phyloP scores from a whole-genome alignment of 1,140 invertebrate species.

The Epicauta chinensis region DNA sequence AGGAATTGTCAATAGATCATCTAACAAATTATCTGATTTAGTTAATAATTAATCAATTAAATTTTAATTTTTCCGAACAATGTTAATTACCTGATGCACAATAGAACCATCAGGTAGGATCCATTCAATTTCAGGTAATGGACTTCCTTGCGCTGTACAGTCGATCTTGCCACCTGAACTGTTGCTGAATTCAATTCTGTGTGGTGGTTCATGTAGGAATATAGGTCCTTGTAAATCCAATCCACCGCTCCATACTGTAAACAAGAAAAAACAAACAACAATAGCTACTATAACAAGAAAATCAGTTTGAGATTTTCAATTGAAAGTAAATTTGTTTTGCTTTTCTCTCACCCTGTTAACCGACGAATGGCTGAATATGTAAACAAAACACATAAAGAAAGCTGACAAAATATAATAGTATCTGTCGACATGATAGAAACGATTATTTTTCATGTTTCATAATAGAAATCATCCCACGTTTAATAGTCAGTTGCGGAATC shows the following conservation, averaged over 20 bases:
- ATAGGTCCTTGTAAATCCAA: conserved; percentile 70
- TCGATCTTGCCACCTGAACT: conserved; percentile 71
- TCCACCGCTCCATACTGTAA: conserved; percentile 33
- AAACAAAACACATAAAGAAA: neutral
- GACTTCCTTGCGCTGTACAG: conserved; percentile 73
- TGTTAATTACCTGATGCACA: conserved; percentile 35
- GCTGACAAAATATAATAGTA: neutral
- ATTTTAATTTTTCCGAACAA: too few species aligned
- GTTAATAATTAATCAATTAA: too few species aligned
- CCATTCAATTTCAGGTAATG: conserved; percentile 52
- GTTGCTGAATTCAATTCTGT: conserved; percentile 80
- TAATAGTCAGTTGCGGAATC: too few species aligned
- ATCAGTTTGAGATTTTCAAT: too few species aligned
- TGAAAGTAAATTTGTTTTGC: too few species aligned
- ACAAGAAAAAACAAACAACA: neutral
- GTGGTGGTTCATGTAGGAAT: conserved; percentile 70
- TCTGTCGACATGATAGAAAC: too few species aligned
- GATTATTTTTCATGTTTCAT: too few species aligned
- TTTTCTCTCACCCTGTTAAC: too few species aligned
- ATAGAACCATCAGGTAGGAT: conserved; percentile 36
- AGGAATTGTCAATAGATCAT: too few species aligned
- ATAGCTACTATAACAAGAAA: too few species aligned
- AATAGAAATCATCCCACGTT: too few species aligned
- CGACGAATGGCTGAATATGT: neutral
- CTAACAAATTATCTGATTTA: too few species aligned